A percentile compares a stretch with the other conserved stretches of the same genome.
Evolutionary conservation across 2,113 vertebrate species (phyloP).

Genomic region (Thalassarche chlororhynchos): DNA sequence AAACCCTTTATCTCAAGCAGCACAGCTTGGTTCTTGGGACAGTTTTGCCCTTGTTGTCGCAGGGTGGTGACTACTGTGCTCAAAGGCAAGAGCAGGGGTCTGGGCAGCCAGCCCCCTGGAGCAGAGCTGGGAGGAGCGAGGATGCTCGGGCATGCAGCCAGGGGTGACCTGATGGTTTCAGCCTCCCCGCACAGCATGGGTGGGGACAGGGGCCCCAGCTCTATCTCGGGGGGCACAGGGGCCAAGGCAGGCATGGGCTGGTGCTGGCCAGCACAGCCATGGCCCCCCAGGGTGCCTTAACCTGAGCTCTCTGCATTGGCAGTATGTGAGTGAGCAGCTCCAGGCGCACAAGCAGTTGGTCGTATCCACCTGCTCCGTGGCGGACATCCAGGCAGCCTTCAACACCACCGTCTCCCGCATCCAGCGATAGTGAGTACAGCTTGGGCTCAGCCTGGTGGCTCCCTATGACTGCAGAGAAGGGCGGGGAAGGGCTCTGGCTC

Average conservation of each 20-base stretch:
- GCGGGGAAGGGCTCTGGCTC: neutral
- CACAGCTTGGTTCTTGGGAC: neutral
- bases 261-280: neutral
- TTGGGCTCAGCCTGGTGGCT: neutral
- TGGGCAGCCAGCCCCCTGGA: neutral
- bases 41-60: neutral
- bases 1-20: neutral
- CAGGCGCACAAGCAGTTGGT: slow-evolving; percentile 92
- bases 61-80: neutral
- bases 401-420: slow-evolving; percentile 96
- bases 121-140: neutral
- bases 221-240: rapidly evolving
- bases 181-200: rapidly evolving
- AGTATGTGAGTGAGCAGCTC: slow-evolving; percentile 70
- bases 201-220: neutral
- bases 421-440: slow-evolving; percentile 92
- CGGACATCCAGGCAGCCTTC: slow-evolving; percentile 96
- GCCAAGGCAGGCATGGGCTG: neutral
- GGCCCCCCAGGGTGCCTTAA: neutral
- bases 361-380: slow-evolving; percentile 92
- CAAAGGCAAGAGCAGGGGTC: neutral
- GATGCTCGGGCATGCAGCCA: neutral
- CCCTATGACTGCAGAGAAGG: neutral
- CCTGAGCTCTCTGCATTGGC: neutral
- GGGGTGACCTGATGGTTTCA: neutral